Evolutionary conservation across 2,113 vertebrate species (phyloP).

Genomic region (Leptodactylus fuscus): DNA sequence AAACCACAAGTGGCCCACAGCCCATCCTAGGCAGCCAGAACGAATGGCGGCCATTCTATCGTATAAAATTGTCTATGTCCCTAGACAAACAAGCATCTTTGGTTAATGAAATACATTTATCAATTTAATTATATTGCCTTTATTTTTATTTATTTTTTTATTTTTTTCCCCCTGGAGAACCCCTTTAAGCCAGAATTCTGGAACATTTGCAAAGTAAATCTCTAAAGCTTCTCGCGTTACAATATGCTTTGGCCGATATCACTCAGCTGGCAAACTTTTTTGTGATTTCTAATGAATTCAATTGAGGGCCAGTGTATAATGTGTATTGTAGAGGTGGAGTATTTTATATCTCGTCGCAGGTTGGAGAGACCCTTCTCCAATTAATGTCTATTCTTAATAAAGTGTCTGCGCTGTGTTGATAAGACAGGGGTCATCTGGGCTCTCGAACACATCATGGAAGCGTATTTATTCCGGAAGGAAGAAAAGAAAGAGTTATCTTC

Average conservation of each 20-base stretch:
- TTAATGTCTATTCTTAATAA: constrained; percentile 33
- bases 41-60: too few species aligned
- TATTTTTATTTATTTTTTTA: too few species aligned
- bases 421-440: background rate
- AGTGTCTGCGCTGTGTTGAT: constrained; percentile 34
- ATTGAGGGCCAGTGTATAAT: background rate
- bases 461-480: background rate
- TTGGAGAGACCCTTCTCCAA: background rate
- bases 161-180: too few species aligned
- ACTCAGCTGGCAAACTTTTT: background rate
- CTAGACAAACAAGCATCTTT: too few species aligned
- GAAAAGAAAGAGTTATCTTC: constrained; percentile 34
- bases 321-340: background rate
- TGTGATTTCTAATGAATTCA: background rate
- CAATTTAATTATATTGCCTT: too few species aligned
- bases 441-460: background rate
- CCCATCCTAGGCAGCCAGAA: too few species aligned
- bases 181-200: too few species aligned
- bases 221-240: background rate
- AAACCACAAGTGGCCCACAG: too few species aligned
- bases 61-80: too few species aligned
- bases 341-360: background rate
- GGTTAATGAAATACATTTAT: too few species aligned
- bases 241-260: background rate
- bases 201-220: too few species aligned